Conservation (phyloP, 2,888 invertebrate species). For the Deilephila porcellus region DNA sequence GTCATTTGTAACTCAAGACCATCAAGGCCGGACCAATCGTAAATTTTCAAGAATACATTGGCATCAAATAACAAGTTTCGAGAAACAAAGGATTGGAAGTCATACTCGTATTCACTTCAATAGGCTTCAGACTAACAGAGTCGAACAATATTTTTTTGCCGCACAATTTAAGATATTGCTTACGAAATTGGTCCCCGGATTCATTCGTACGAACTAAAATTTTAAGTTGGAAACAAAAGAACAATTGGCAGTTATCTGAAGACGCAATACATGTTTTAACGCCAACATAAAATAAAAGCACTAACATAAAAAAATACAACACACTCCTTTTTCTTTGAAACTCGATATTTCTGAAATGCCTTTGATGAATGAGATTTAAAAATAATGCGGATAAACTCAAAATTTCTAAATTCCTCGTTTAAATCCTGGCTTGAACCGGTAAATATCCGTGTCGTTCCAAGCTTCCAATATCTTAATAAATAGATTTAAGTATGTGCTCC, state of each 20-base stretch:
- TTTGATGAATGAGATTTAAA: background rate
- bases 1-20: too few relatives aligned
- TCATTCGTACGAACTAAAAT: background rate
- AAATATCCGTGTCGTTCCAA: too few relatives aligned
- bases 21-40: too few relatives aligned
- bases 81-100: background rate
- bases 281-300: background rate
- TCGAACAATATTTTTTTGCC: background rate
- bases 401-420: background rate
- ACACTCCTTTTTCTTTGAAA: background rate
- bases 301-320: background rate
- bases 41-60: background rate
- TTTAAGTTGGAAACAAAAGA: background rate
- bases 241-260: background rate
- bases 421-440: background rate
- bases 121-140: background rate
- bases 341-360: background rate
- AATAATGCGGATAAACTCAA: background rate
- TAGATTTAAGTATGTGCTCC: too few relatives aligned
- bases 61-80: background rate
- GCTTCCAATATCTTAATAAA: too few relatives aligned
- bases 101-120: background rate
- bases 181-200: conserved; percentile 12
- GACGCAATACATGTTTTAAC: background rate
- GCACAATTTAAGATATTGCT: conserved; percentile 12